phyloP scores from a whole-genome alignment of 2,113 vertebrate species.

The Tichodroma muraria region DNA sequence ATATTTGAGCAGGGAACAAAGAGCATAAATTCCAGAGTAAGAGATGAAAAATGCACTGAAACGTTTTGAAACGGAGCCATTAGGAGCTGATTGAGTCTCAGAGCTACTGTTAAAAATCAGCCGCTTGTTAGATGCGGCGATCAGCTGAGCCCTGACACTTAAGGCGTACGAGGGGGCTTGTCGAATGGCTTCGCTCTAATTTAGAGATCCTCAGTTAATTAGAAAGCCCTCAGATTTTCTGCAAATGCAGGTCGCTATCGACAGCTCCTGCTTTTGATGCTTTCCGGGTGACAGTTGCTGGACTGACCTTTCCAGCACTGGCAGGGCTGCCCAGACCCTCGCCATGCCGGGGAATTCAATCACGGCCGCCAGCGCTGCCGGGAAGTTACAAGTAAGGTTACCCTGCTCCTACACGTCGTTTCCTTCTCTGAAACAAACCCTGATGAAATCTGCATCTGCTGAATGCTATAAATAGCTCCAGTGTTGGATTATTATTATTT shows the following conservation, averaged over 20 bases:
- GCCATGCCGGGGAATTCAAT: conserved; percentile 53
- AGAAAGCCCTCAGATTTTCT: conserved; percentile 76
- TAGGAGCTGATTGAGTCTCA: conserved; percentile 66
- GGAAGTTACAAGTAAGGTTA: conserved; percentile 72
- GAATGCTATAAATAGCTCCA: conserved; percentile 55
- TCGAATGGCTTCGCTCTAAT: conserved; percentile 67
- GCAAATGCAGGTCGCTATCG: conserved; percentile 70
- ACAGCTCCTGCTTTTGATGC: conserved; percentile 72
- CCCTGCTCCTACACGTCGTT: conserved; percentile 18
- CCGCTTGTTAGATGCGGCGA: conserved; percentile 73
- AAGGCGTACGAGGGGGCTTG: conserved; percentile 58
- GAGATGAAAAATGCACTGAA: conserved; percentile 53
- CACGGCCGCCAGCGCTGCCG: conserved; percentile 15
- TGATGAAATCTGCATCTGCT: conserved; percentile 41
- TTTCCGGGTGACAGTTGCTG: conserved; percentile 63
- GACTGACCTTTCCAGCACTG: conserved; percentile 63
- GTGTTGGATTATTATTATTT: not conserved
- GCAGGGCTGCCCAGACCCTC: conserved; percentile 61
- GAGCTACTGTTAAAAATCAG: conserved; percentile 68
- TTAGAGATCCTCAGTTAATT: conserved; percentile 78
- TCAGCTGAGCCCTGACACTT: conserved; percentile 74
- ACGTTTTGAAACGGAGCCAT: conserved; percentile 60
- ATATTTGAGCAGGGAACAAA: conserved; percentile 63
- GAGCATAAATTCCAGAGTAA: conserved; percentile 53
- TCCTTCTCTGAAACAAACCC: conserved; percentile 42